These are phyloP conservation scores for Cynoglossus semilaevis DNA, from an alignment of 2,113 vertebrate species.

Conservation along the genomic window DNA sequence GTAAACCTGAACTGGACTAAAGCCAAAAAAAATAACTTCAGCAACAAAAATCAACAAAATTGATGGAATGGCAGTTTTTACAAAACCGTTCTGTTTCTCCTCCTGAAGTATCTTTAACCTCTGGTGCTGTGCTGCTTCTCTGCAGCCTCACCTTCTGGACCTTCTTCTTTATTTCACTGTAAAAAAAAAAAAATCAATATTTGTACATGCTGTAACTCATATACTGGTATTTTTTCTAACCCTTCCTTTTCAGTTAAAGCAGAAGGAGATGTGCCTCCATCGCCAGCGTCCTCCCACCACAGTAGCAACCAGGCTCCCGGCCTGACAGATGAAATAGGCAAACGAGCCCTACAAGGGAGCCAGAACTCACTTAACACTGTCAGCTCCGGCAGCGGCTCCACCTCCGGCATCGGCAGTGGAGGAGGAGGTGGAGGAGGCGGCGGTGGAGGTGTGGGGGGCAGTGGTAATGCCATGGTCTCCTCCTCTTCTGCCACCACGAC, in stretches of 20 bases:
- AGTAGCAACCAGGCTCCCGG: slow-evolving; percentile 94
- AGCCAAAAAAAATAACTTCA: too few species aligned
- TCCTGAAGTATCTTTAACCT: too few species aligned
- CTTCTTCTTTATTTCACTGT: too few species aligned
- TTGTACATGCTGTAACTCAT: too few species aligned
- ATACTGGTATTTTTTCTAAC: not conserved
- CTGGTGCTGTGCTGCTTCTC: too few species aligned
- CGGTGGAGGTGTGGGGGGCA: slow-evolving; percentile 72
- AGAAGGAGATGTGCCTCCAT: slow-evolving; percentile 90
- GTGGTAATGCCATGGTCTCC: slow-evolving; percentile 69
- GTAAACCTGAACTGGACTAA: too few species aligned
- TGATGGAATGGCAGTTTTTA: too few species aligned
- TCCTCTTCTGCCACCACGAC: not conserved
- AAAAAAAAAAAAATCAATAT: too few species aligned
- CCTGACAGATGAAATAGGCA: slow-evolving; percentile 86
- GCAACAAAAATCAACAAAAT: too few species aligned
- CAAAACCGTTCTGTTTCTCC: too few species aligned
- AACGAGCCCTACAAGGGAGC: slow-evolving; percentile 93
- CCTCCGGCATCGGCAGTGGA: slow-evolving; percentile 87
- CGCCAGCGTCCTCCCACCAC: slow-evolving; percentile 96
- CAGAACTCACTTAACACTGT: slow-evolving; percentile 97
- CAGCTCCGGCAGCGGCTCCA: slow-evolving; percentile 94
- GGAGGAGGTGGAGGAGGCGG: slow-evolving; percentile 72
- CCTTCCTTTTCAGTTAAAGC: slow-evolving; percentile 69
- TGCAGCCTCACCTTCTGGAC: too few species aligned